Base-by-base conservation (phyloP, 2,888 invertebrate species). In the Bembecia ichneumoniformis region DNA sequence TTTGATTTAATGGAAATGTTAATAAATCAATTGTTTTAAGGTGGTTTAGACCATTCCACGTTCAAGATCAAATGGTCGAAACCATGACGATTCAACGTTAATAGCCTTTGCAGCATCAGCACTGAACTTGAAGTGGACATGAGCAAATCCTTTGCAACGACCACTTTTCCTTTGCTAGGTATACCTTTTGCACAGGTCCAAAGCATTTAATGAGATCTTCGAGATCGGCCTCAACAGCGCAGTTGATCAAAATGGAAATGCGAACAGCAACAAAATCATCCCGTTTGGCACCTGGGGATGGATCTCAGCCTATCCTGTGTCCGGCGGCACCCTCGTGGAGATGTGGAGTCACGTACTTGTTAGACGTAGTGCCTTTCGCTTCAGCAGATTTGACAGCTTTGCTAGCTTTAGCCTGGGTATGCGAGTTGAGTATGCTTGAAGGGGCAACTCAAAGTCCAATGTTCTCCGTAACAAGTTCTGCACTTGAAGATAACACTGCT, bases 31-130 rank as follows among this genome's bases (percentile, higher is more conserved):
- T 82, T 81, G 61, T 82, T 87, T 57, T 79, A 78, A 54, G 92
- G 93, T 43, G 95, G 95, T 74, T 97, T 98, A 0, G 98, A 98
- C 98, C 98, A 99, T 86, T 99, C 98, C n/a, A 98, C 99, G 78
- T 92, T 96, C 49, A 99, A 89, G 77, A 99, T 99, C 62, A 99
- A 91, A 88, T 99, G 98, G 83, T 99, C 98, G 74, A 98, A 99
- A 55, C 98, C 98, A 74, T 96, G 94, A 0, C 98, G 98, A 69
- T 98, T 94, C 11, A 99, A 90, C 49, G 90, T 90, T 53, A 68
- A 99, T 98, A 51, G 99, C 99, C 64, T 94, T 92, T 3, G 95
- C 94, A 44, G 98, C 98, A 82, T 97, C 96, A 64, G 93, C 93
- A 63, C 94, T 90, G 63, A 93, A 93, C 77, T 96, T 96, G 86